These are phyloP conservation scores for Nemotelus pantherinus DNA, from an alignment of 2,888 invertebrate genomes.

Conservation along the genomic window DNA sequence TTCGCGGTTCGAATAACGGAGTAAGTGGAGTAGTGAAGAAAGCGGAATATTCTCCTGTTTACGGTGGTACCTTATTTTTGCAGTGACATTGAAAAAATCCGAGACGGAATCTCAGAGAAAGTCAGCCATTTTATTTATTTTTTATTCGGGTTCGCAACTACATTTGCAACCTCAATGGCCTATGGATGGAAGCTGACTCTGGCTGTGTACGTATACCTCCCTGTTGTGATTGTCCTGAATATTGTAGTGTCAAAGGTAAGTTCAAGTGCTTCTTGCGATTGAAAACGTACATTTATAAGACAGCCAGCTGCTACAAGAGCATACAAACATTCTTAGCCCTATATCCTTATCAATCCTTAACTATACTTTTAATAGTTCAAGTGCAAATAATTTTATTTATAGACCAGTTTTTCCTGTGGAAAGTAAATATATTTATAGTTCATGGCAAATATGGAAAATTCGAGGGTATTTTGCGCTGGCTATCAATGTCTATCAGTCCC, in stretches of 20 bases:
- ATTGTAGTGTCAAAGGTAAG: slow-evolving; percentile 76
- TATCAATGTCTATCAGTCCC: too few species aligned
- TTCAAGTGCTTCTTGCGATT: background rate
- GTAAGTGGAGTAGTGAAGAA: slow-evolving; percentile 63
- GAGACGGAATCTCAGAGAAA: slow-evolving; percentile 86
- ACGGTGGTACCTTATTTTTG: slow-evolving; percentile 43
- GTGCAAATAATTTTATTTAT: too few species aligned
- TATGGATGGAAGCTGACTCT: slow-evolving; percentile 87
- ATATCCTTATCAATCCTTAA: too few species aligned
- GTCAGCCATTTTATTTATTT: slow-evolving; percentile 74
- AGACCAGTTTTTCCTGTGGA: too few species aligned
- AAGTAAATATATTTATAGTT: too few species aligned
- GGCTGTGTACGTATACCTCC: slow-evolving; percentile 79
- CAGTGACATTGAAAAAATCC: slow-evolving; percentile 80
- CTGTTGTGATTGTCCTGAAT: slow-evolving; percentile 77
- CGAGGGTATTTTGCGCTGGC: too few species aligned
- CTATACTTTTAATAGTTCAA: too few species aligned
- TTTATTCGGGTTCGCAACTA: slow-evolving; percentile 64
- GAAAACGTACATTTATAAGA: too few species aligned
- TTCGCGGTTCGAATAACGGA: slow-evolving; percentile 78
- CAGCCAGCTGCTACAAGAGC: too few species aligned
- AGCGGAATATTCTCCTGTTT: background rate
- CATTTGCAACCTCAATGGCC: slow-evolving; percentile 71
- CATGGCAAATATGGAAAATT: too few species aligned
- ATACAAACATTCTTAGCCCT: too few species aligned